A percentile compares a stretch with the other conserved stretches of the same genome.
These are phyloP conservation scores for Strigops habroptila DNA, from an alignment of 2,113 vertebrate genomes.

Conservation along the genomic window DNA sequence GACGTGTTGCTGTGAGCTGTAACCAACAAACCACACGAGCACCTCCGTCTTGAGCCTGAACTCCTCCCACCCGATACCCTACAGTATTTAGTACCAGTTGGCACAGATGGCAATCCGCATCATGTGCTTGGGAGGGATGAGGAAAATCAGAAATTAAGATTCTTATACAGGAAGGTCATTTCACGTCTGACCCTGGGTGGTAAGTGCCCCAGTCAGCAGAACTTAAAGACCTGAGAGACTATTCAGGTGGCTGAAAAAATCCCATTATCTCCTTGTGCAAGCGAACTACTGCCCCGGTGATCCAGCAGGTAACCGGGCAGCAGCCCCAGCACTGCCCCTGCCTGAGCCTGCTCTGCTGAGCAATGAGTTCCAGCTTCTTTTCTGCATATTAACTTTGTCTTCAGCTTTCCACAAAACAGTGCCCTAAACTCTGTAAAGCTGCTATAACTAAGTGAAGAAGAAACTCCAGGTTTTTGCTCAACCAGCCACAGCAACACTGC, in stretches of 20 bases:
- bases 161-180: not conserved
- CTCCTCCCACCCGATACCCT: not conserved
- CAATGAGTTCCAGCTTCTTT: not conserved
- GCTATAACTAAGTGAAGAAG: not conserved
- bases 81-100: not conserved
- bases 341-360: not conserved
- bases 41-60: not conserved
- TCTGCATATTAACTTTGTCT: not conserved
- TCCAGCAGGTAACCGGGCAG: not conserved
- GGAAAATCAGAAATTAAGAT: not conserved
- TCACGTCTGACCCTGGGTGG: not conserved
- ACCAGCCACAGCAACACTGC: not conserved
- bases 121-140: not conserved
- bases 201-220: not conserved
- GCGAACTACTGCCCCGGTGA: not conserved
- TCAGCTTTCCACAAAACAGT: not conserved
- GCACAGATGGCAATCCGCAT: not conserved
- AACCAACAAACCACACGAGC: not conserved
- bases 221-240: not conserved
- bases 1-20: not conserved
- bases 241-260: not conserved
- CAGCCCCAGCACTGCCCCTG: not conserved
- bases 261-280: not conserved
- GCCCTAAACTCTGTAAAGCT: not conserved
- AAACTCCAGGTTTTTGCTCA: not conserved